Base-by-base conservation (phyloP, 2,888 invertebrate species). In the Oscheius sp. region DNA sequence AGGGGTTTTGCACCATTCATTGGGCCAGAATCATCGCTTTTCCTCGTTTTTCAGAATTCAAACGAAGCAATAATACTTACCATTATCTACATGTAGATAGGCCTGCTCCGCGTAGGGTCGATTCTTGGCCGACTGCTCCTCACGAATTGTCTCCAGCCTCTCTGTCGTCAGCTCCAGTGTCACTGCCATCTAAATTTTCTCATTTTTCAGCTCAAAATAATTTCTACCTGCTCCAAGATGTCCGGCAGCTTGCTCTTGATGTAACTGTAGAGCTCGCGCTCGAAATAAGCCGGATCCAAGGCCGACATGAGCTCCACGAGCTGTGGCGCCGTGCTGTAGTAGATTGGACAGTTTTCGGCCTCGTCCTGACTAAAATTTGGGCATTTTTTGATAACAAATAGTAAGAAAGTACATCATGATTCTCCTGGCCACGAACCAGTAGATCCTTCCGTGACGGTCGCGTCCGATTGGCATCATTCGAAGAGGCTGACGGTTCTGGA, bases 371-470 rank as follows among this genome's bases (percentile, higher is more conserved):
- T 94, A 85, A 10, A 90, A 89, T 13, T 58, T 5, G 11, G 3
- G 11, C 32, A 42, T 21, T 50, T 57, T 33, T 10, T n/a, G 51
- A 21, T 65, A 21, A 47, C 13, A 59, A 57, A 47, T 21, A 10
- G 29, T 33, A 33, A 11, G 50, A 32, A 65, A 42, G 3, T 92
- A 96, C 95, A 98, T 93, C 91, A 98, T 94, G 88, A 99, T 92
- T 85, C 99, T 92, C 72, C 99, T 92, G 72, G 93, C 93, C 70
- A 98, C 93, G 90, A 99, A 99, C 95, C 96, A 99, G 91, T 97
- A 99, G 89, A 96, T 96, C 86, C 98, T 92, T 13, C 96, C 96
- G 91, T 96, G 95, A 80, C 99, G 92, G 90, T 99, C 99, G 90
- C 93, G 94, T 1, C 99, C 99, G 58, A 99, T 91, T 86, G 94